These are phyloP conservation scores for Ataeniobius toweri DNA, from an alignment of 2,797 vertebrate genomes.

Conservation along the genomic window DNA sequence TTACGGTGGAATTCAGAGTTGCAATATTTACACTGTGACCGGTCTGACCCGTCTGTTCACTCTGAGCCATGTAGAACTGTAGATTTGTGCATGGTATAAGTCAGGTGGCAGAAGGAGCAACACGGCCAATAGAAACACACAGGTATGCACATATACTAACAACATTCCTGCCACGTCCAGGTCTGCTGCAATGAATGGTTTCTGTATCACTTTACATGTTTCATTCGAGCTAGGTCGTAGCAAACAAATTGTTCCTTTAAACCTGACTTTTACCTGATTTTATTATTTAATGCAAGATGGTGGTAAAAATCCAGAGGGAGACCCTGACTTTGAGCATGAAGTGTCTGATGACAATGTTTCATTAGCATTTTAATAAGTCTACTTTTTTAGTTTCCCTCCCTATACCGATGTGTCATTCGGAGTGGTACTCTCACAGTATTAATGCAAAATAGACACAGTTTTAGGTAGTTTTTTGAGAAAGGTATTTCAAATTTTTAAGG, in stretches of 20 bases:
- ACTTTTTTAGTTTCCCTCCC: conserved; percentile 12
- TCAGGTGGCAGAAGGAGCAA: conserved; percentile 32
- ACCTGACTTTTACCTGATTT: not conserved
- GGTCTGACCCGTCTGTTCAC: conserved; percentile 63
- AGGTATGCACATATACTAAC: not conserved
- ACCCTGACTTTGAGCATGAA: conserved; percentile 17
- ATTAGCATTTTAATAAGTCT: conserved; percentile 57
- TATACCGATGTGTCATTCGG: conserved; percentile 8
- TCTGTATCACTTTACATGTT: conserved; percentile 37
- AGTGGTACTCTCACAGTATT: not conserved
- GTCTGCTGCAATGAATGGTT: conserved; percentile 37
- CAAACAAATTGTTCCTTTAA: not conserved
- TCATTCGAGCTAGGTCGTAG: conserved; percentile 15
- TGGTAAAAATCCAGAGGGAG: not conserved
- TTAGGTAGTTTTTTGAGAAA: not conserved
- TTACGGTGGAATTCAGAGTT: conserved; percentile 3
- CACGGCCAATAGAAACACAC: conserved; percentile 4
- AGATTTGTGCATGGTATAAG: conserved; percentile 16
- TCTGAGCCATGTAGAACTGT: conserved; percentile 36
- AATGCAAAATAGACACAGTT: not conserved
- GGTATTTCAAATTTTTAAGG: not conserved
- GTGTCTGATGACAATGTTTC: conserved; percentile 34
- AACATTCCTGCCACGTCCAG: conserved; percentile 45
- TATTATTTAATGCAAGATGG: not conserved
- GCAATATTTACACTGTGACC: conserved; percentile 51